Conservation (phyloP, 35 echinoderm and acorn worm species). For the Chiridota heheva region DNA sequence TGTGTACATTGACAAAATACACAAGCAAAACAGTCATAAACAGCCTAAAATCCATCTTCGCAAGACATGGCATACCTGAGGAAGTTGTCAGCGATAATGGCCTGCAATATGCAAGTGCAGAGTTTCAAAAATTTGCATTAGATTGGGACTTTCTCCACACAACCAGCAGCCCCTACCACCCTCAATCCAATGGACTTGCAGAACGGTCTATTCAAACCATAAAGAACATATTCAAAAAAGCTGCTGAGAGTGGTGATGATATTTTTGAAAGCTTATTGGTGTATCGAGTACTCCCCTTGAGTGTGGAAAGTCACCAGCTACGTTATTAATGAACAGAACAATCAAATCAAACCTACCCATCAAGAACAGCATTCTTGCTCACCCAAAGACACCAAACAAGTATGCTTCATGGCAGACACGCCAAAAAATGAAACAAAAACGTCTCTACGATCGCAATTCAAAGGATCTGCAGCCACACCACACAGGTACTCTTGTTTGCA, state of each 20-base stretch:
- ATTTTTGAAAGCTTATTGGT: slow-evolving; percentile 20
- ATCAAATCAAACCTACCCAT: slow-evolving; percentile 39
- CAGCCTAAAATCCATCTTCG: slow-evolving; percentile 39
- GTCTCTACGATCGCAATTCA: neutral
- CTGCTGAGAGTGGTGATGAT: slow-evolving; percentile 35
- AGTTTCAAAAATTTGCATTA: slow-evolving; percentile 32
- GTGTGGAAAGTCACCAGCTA: slow-evolving; percentile 34
- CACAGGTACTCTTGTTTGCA: too few species aligned
- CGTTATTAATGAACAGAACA: slow-evolving; percentile 28
- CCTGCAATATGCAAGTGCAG: slow-evolving; percentile 38
- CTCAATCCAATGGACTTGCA: slow-evolving; percentile 31
- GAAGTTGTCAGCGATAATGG: slow-evolving; percentile 50
- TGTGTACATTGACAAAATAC: slow-evolving; percentile 1
- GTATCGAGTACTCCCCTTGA: slow-evolving; percentile 36
- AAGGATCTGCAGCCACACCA: neutral
- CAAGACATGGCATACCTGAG: slow-evolving; percentile 34
- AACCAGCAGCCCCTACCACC: slow-evolving; percentile 30
- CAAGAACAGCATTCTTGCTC: neutral
- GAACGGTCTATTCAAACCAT: slow-evolving; percentile 39
- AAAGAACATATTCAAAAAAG: slow-evolving; percentile 29
- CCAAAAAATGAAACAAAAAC: neutral
- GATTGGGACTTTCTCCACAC: slow-evolving; percentile 59
- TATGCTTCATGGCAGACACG: neutral
- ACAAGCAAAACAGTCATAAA: slow-evolving; percentile 46
- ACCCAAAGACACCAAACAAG: neutral